A percentile compares a stretch with the other conserved stretches of the same genome.
Conservation (phyloP, 2,797 vertebrate species). For the Craterocephalus amniculus region DNA sequence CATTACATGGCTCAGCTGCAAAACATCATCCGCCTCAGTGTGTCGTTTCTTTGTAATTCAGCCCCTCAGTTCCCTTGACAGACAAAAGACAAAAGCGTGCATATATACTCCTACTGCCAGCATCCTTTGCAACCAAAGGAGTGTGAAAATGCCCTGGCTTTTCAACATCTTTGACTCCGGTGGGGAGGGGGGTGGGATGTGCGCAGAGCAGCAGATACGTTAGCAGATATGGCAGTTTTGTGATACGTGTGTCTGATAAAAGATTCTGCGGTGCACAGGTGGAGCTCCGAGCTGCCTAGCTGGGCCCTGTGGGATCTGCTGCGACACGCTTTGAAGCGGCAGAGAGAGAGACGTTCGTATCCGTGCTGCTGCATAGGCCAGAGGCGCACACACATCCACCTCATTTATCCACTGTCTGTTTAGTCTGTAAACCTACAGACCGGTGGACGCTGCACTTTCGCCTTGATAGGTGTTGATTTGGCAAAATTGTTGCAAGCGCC, state of each 20-base stretch:
- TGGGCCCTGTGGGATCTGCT: conserved; percentile 54
- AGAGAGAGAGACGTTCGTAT: conserved; percentile 58
- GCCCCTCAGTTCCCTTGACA: conserved; percentile 51
- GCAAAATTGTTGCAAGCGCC: not conserved
- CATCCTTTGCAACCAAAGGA: conserved; percentile 52
- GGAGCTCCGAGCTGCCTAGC: conserved; percentile 60
- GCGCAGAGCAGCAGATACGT: conserved; percentile 33
- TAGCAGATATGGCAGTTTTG: conserved; percentile 59
- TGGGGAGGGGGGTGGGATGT: not conserved
- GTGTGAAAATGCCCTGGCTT: conserved; percentile 52
- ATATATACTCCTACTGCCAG: conserved; percentile 26
- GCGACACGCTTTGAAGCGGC: conserved; percentile 66
- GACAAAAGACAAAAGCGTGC: conserved; percentile 46
- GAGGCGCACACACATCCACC: conserved; percentile 14
- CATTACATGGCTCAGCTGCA: conserved; percentile 65
- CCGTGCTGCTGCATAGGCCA: conserved; percentile 22
- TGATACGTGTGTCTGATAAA: conserved; percentile 62
- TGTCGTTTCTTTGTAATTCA: conserved; percentile 60
- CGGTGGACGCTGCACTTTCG: conserved; percentile 21
- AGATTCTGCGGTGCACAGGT: conserved; percentile 53
- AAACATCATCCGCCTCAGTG: conserved; percentile 46
- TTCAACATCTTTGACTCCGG: conserved; percentile 45
- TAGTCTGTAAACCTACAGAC: conserved; percentile 11
- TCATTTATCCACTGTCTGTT: conserved; percentile 8
- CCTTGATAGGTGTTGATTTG: conserved; percentile 11